These are phyloP conservation scores for Kradibia gibbosae DNA, from an alignment of 1,140 invertebrate genomes.

Conservation along the genomic window DNA sequence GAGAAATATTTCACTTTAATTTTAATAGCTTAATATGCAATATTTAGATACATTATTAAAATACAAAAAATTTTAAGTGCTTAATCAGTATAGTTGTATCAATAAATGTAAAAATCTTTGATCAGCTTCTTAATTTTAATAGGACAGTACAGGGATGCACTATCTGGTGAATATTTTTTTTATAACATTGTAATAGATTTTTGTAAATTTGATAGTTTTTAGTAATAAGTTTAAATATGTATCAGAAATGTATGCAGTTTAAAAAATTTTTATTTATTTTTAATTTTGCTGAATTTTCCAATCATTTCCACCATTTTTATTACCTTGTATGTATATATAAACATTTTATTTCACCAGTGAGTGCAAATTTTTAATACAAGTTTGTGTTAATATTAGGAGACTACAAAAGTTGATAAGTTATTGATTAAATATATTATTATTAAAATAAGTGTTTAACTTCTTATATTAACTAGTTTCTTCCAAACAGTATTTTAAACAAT, in stretches of 20 bases:
- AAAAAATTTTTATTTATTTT: neutral
- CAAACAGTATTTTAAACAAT: neutral
- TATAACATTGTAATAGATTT: too few relatives aligned
- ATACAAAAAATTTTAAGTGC: conserved; percentile 38
- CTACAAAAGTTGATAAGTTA: conserved; percentile 15
- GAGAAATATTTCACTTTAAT: conserved; percentile 26
- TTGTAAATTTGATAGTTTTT: too few relatives aligned
- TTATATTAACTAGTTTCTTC: neutral
- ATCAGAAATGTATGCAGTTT: neutral
- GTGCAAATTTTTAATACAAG: conserved; percentile 36
- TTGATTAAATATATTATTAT: conserved; percentile 5
- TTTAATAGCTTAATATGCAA: conserved; percentile 35
- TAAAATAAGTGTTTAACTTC: neutral
- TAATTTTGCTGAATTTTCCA: neutral
- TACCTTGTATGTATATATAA: neutral
- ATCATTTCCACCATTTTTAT: conserved; percentile 13
- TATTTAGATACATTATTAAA: conserved; percentile 34
- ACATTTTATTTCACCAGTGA: conserved; percentile 36
- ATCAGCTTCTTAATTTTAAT: conserved; percentile 37
- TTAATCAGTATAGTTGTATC: conserved; percentile 37
- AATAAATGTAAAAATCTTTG: conserved; percentile 25
- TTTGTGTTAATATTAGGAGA: conserved; percentile 8
- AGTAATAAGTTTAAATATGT: neutral
- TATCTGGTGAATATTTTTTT: conserved; percentile 27
- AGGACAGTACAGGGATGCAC: conserved; percentile 47